Percentiles rank a stretch among this genome's conserved stretches.
Conservation (phyloP, 2,888 invertebrate genomes). For the Geotrupes spiniger region DNA sequence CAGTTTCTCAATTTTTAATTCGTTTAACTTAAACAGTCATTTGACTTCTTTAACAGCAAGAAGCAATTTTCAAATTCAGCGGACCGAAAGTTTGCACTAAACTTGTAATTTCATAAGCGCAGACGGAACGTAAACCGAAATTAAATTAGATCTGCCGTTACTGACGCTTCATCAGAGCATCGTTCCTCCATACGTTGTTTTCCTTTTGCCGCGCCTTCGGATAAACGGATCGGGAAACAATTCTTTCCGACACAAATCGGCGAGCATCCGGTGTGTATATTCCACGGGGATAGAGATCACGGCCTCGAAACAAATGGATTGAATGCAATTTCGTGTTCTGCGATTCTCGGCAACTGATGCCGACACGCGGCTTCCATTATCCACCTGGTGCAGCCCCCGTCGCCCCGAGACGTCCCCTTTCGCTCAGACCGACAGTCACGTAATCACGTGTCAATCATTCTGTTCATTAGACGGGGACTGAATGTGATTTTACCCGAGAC, state of each 20-base stretch:
- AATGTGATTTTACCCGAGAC: conserved; percentile 21
- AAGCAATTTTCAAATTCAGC: too few species aligned
- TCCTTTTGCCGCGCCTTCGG: background rate
- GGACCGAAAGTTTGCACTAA: too few species aligned
- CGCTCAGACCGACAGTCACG: conserved; percentile 23
- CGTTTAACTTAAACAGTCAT: too few species aligned
- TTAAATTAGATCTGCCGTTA: too few species aligned
- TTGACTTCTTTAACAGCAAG: too few species aligned
- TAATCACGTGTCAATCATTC: conserved; percentile 39
- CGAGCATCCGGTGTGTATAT: conserved; percentile 15
- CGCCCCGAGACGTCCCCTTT: conserved; percentile 16
- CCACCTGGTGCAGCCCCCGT: conserved; percentile 31
- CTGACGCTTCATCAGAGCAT: too few species aligned
- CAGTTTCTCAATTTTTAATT: too few species aligned
- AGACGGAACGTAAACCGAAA: too few species aligned
- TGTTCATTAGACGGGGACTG: conserved; percentile 34
- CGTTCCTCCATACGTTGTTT: too few species aligned
- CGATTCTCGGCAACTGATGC: conserved; percentile 39
- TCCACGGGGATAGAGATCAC: conserved; percentile 13
- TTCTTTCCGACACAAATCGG: conserved; percentile 19
- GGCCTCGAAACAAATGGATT: conserved; percentile 25
- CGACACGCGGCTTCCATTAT: conserved; percentile 45
- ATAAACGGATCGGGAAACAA: conserved; percentile 3
- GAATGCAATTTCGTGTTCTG: conserved; percentile 42
- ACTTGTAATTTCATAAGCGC: too few species aligned